These are phyloP conservation scores for Chironex yamaguchii DNA, from an alignment of 30 jellyfish, hydroid and myxozoan genomes.

Conservation along the genomic window DNA sequence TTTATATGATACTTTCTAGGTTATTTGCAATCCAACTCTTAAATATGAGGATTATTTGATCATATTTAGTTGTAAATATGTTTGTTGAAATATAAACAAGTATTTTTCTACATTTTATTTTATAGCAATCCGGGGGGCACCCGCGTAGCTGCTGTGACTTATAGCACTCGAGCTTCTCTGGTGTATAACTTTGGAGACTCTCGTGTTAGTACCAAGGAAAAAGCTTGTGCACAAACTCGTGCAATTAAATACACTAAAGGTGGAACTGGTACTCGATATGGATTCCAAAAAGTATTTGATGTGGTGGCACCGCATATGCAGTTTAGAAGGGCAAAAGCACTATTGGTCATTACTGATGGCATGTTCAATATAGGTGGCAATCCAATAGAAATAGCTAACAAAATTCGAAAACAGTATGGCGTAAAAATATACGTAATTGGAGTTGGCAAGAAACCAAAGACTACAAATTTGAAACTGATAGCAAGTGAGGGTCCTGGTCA, in stretches of 20 bases:
- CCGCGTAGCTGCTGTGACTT: conserved; percentile 78
- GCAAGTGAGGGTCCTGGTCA: conserved; percentile 26
- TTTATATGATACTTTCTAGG: too few relatives aligned
- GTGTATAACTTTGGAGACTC: conserved; percentile 69
- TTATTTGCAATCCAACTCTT: too few relatives aligned
- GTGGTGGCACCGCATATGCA: conserved; percentile 5
- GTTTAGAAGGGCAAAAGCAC: conserved; percentile 4
- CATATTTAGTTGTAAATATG: too few relatives aligned
- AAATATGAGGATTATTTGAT: too few relatives aligned
- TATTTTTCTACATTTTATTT: background rate
- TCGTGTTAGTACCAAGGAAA: conserved; percentile 30
- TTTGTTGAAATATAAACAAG: too few relatives aligned
- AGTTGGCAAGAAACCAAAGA: conserved; percentile 67
- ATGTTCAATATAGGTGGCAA: conserved; percentile 73
- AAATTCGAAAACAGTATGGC: background rate
- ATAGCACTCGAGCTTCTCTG: conserved; percentile 64
- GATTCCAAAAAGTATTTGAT: conserved; percentile 9
- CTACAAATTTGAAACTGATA: background rate
- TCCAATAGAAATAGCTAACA: conserved; percentile 59
- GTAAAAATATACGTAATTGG: conserved; percentile 70
- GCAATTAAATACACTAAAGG: conserved; percentile 66
- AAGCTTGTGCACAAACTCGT: conserved; percentile 25
- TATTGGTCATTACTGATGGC: conserved; percentile 81
- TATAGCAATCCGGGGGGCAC: conserved; percentile 65
- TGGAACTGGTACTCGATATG: conserved; percentile 72